These are phyloP conservation scores for Drosophila kambysellisi DNA, from an alignment of 2,888 invertebrate genomes.

Conservation along the genomic window DNA sequence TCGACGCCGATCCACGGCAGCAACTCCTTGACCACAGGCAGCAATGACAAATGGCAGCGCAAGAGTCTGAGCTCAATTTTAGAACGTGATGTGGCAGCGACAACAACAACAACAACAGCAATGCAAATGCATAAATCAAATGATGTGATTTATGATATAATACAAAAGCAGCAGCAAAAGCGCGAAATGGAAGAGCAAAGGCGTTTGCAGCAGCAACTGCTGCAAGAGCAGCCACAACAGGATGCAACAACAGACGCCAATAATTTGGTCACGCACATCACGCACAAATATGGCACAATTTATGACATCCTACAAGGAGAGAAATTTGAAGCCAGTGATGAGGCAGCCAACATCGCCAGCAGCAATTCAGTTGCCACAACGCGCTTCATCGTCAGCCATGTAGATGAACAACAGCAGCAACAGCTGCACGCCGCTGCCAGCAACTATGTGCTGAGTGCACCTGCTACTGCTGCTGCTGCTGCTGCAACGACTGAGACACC, in stretches of 20 bases:
- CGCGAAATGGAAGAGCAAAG: slow-evolving; percentile 42
- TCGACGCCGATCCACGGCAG: slow-evolving; percentile 62
- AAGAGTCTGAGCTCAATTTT: slow-evolving; percentile 83
- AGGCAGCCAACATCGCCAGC: slow-evolving; percentile 9
- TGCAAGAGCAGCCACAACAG: slow-evolving; percentile 30
- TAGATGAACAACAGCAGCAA: slow-evolving; percentile 75
- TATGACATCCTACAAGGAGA: slow-evolving; percentile 85
- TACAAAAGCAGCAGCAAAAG: slow-evolving; percentile 78
- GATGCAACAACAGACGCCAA: slow-evolving; percentile 43
- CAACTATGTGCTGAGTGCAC: slow-evolving; percentile 9
- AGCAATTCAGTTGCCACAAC: slow-evolving; percentile 63
- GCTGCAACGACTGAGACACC: slow-evolving; percentile 17
- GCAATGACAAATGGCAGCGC: slow-evolving; percentile 80
- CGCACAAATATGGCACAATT: slow-evolving; percentile 84
- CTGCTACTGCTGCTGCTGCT: slow-evolving; percentile 8
- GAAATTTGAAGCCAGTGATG: slow-evolving; percentile 64
- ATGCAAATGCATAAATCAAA: slow-evolving; percentile 67
- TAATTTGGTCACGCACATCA: slow-evolving; percentile 50
- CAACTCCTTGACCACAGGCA: slow-evolving; percentile 48
- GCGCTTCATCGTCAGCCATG: slow-evolving; percentile 84
- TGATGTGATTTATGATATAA: slow-evolving; percentile 85
- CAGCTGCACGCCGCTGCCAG: slow-evolving; percentile 3
- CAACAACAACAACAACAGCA: slow-evolving; percentile 31
- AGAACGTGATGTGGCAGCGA: slow-evolving; percentile 69
- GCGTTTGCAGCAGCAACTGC: slow-evolving; percentile 20